Evolutionary conservation across 2,888 invertebrate genomes (phyloP), one percentile per base, ranked within the genome.

Genomic region (Subacronicta megacephala): DNA sequence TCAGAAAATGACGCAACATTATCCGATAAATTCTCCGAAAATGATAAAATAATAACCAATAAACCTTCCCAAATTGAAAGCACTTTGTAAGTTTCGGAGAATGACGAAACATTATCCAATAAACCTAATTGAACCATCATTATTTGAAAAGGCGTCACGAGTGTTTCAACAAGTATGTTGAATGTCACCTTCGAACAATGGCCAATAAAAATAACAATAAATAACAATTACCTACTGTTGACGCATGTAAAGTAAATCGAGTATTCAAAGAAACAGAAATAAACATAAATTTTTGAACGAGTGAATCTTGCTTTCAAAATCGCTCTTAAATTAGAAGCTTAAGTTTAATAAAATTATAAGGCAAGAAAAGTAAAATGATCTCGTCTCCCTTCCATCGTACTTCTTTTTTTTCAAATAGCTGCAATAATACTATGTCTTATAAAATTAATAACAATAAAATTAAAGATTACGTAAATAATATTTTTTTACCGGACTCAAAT

Each of bases 181-280:
- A 42, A 42, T 38, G 2, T 38, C 7, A 12, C 42, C 18, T 42
- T 17, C 12, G 18, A 23, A 54, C 45, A 49, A 51, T 40, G 1
- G 44, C 37, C 15, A 38, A 43, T 23, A 36, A 37, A 26, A 45
- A 41, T 35, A 38, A 40, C 26, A 42, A 51, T 55, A 31, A 43
- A 46, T 41, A 9, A 45, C 7, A 10, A 43, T 43, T 43, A 7
- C 10, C 3, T 0, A 0, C 12, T 31, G 7, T 10, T 20, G 12
- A 17, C 12, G 7, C 5, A n/a, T 7, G 7, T 37, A 38, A 29
- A 15, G 3, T 33, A 17, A 50, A 26, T 17, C 13, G 1, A 15
- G 23, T 7, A 26, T 46, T 20, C 2, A 15, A 35, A 13, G 36
- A 23, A 41, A 18, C 23, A 1, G 13, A 23, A 13, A 26, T 10